Conservation (phyloP, 2,797 vertebrate species). For the Cirrhinus mrigala region DNA sequence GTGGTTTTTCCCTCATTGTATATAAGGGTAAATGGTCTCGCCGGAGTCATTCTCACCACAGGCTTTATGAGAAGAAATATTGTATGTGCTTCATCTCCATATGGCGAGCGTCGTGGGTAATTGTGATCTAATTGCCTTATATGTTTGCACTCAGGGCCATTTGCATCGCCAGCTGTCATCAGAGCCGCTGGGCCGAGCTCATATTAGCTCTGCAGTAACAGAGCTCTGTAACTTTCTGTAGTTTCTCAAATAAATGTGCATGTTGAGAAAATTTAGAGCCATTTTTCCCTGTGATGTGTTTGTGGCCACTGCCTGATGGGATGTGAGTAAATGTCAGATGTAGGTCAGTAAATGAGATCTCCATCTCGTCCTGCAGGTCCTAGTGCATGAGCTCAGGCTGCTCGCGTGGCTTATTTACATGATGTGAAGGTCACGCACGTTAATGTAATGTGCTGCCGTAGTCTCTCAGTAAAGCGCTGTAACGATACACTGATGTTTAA, state of each 20-base stretch:
- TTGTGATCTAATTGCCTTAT: constrained; percentile 22
- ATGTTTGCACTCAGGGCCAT: background rate
- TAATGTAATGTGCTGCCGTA: background rate
- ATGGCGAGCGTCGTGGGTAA: constrained; percentile 31
- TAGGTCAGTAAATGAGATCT: constrained; percentile 20
- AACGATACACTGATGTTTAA: background rate
- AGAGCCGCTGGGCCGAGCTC: background rate
- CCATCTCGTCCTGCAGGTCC: background rate
- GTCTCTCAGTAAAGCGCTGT: background rate
- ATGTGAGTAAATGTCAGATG: constrained; percentile 39
- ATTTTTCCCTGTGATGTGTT: background rate
- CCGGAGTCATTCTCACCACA: background rate
- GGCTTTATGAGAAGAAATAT: constrained; percentile 15
- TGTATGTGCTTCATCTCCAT: constrained; percentile 16
- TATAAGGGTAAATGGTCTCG: background rate
- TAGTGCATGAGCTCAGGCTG: constrained; percentile 12
- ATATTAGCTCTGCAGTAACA: background rate
- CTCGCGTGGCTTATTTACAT: background rate
- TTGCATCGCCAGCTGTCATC: constrained; percentile 16
- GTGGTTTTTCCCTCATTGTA: constrained; percentile 5
- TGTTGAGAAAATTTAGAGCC: background rate
- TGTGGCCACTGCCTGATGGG: background rate
- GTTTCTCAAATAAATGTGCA: background rate
- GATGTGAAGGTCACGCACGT: constrained; percentile 14
- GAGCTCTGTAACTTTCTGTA: background rate